Percentiles rank a stretch among this genome's conserved stretches.
These are phyloP conservation scores for Ptiloglossa arizonensis DNA, from an alignment of 1,140 invertebrate genomes.

Conservation along the genomic window DNA sequence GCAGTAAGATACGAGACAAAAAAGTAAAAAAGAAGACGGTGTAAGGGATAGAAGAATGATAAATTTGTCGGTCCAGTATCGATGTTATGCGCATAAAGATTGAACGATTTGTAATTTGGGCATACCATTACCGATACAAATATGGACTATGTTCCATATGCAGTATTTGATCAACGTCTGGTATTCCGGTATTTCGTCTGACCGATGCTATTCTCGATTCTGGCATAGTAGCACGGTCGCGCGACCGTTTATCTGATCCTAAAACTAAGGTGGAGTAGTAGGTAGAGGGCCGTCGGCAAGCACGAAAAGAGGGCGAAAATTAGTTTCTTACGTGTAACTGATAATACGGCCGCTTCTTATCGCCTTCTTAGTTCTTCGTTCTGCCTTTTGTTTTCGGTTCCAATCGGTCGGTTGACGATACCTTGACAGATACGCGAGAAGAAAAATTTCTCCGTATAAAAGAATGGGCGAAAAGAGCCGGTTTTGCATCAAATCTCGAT, in stretches of 20 bases:
- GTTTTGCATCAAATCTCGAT: not conserved
- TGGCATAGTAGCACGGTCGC: slow-evolving; percentile 49
- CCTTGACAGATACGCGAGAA: too few species aligned
- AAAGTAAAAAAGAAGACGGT: too few species aligned
- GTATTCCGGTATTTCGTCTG: slow-evolving; percentile 47
- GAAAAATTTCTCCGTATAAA: not conserved
- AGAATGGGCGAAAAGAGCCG: not conserved
- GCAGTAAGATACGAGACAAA: too few species aligned
- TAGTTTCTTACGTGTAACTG: not conserved
- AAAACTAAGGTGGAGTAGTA: not conserved
- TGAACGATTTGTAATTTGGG: too few species aligned
- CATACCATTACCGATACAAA: not conserved
- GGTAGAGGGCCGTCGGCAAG: not conserved
- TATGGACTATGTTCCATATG: not conserved
- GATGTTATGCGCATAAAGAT: too few species aligned
- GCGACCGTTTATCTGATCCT: slow-evolving; percentile 13
- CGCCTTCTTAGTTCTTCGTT: not conserved
- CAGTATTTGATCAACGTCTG: slow-evolving; percentile 29
- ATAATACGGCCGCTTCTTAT: not conserved
- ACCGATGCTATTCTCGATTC: slow-evolving; percentile 59
- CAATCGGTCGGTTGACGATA: too few species aligned
- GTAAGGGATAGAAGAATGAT: too few species aligned
- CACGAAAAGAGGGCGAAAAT: not conserved
- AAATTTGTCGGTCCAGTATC: too few species aligned
- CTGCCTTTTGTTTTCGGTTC: not conserved